phyloP scores from a whole-genome alignment of 2,888 invertebrate species.

The Adineta ricciae region DNA sequence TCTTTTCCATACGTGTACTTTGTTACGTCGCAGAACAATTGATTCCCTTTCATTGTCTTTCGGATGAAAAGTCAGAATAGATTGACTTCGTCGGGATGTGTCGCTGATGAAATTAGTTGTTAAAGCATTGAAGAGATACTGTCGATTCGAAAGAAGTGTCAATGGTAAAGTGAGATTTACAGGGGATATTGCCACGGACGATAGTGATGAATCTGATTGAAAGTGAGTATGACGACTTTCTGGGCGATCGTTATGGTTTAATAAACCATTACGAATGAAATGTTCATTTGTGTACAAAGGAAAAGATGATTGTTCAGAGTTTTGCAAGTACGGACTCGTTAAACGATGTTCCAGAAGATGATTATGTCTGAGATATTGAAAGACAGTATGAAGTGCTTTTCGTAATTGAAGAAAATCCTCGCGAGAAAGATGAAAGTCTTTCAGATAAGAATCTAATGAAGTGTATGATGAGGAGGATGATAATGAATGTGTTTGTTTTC shows the following conservation, averaged over 20 bases:
- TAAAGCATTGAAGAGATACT: neutral
- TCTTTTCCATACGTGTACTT: neutral
- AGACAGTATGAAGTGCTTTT: neutral
- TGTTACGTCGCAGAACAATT: neutral
- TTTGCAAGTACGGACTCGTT: neutral
- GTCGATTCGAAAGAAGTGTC: neutral
- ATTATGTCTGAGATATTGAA: neutral
- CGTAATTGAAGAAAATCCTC: neutral
- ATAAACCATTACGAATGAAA: conserved; percentile 21
- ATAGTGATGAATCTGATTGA: neutral
- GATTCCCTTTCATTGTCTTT: neutral
- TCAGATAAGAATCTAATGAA: neutral
- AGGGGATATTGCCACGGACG: neutral
- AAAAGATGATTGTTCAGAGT: neutral
- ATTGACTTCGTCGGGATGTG: neutral
- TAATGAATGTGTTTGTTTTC: neutral
- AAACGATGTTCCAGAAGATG: neutral
- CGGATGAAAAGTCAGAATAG: neutral
- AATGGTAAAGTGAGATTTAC: neutral
- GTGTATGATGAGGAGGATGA: neutral
- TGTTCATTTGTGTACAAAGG: neutral
- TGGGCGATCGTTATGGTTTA: conserved; percentile 13
- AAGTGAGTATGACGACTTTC: neutral
- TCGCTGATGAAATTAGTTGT: neutral
- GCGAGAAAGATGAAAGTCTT: neutral